Conservation (phyloP, 37 sponge, comb jelly and placozoan genomes). For the Geodia barretti region DNA sequence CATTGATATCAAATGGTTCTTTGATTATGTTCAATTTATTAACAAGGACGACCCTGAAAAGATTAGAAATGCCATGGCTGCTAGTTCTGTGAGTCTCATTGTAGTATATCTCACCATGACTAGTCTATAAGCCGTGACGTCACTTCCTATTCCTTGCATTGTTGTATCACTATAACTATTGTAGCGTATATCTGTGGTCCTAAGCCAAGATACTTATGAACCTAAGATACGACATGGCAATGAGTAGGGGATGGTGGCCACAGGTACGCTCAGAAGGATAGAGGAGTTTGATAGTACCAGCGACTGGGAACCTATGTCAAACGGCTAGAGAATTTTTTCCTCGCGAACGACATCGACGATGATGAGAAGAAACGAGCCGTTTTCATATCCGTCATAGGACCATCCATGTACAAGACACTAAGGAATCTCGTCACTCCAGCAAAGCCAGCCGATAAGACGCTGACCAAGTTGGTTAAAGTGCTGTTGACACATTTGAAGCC, state of each 20-base stretch:
- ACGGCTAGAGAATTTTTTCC: constrained; percentile 1
- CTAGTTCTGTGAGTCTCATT: too few relatives aligned
- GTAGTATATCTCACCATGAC: too few relatives aligned
- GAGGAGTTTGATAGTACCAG: constrained; percentile 5
- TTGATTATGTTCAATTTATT: too few relatives aligned
- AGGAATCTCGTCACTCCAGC: constrained; percentile 4
- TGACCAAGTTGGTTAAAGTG: constrained; percentile 9
- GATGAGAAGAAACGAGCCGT: constrained; percentile 4
- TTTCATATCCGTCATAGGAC: constrained; percentile 12
- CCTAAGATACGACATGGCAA: constrained; percentile 2
- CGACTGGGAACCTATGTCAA: constrained; percentile 8
- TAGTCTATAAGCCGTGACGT: too few relatives aligned
- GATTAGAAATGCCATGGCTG: too few relatives aligned
- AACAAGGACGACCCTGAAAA: too few relatives aligned
- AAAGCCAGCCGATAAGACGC: constrained; percentile 23
- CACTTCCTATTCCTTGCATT: too few relatives aligned
- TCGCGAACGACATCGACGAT: background rate
- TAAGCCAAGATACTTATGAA: background rate
- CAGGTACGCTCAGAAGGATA: constrained; percentile 2
- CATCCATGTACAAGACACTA: constrained; percentile 5
- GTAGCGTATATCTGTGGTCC: background rate
- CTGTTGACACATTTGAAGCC: constrained; percentile 14
- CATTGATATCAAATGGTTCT: too few relatives aligned
- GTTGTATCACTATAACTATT: background rate
- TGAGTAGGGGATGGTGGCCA: background rate